Evolutionary conservation across 2,797 vertebrate species (phyloP).

Genomic region (Anableps anableps): DNA sequence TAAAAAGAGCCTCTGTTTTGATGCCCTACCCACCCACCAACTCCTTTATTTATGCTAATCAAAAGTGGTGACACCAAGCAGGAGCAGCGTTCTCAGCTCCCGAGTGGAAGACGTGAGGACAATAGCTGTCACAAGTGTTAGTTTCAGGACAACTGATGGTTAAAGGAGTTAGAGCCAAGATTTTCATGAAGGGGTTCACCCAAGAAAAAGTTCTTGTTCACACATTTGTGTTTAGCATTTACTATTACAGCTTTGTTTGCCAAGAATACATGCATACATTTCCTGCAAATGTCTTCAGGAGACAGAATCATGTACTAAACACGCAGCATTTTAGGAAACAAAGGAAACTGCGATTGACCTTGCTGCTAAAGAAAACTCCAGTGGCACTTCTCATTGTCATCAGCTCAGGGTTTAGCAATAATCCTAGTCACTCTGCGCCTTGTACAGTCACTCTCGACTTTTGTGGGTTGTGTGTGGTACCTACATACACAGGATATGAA

Average conservation of each 20-base stretch:
- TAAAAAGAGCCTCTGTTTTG: constrained; percentile 81
- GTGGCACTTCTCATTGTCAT: constrained; percentile 74
- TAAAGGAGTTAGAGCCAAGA: constrained; percentile 67
- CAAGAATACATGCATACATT: constrained; percentile 54
- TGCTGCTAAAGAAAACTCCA: constrained; percentile 57
- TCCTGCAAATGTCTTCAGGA: constrained; percentile 34
- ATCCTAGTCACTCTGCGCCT: constrained; percentile 79
- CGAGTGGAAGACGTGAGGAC: constrained; percentile 65
- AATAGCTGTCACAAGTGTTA: constrained; percentile 80
- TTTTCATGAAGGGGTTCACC: constrained; percentile 62
- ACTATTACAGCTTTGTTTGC: constrained; percentile 38
- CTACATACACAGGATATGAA: constrained; percentile 75
- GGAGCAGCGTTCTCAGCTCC: constrained; percentile 63
- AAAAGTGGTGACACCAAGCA: constrained; percentile 72
- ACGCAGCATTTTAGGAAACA: constrained; percentile 16
- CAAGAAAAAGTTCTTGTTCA: constrained; percentile 51
- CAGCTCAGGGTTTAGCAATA: constrained; percentile 72
- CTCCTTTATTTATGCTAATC: constrained; percentile 81
- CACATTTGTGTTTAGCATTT: constrained; percentile 52
- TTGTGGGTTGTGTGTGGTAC: constrained; percentile 75
- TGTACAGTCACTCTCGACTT: constrained; percentile 77
- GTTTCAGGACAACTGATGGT: constrained; percentile 80
- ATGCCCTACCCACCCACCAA: constrained; percentile 27
- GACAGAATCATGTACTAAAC: constrained; percentile 27
- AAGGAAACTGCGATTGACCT: constrained; percentile 61